Percentiles rank a stretch among this genome's conserved stretches.
Conservation (phyloP, 2,797 vertebrate genomes). For the Mormyrus hasselquistii region DNA sequence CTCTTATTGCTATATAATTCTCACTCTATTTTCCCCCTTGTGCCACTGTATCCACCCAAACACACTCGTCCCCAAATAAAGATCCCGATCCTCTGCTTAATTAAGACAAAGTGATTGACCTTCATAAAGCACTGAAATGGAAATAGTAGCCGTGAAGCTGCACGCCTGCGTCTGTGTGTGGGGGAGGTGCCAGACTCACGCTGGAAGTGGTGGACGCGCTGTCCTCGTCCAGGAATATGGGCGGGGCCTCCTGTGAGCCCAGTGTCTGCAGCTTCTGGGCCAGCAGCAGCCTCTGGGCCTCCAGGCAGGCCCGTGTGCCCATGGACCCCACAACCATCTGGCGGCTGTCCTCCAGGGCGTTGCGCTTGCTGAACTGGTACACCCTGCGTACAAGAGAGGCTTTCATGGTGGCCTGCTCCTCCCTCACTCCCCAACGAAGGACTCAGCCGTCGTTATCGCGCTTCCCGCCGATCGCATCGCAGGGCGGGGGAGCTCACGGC, state of each 20-base stretch:
- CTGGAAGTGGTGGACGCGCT: constrained; percentile 53
- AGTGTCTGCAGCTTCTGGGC: constrained; percentile 67
- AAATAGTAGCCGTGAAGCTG: neutral
- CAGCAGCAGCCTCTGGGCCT: constrained; percentile 72
- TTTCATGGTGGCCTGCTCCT: neutral
- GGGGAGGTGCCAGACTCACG: constrained; percentile 52
- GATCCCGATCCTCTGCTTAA: neutral
- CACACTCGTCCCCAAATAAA: neutral
- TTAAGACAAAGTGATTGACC: neutral
- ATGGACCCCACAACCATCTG: constrained; percentile 73
- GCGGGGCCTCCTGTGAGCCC: constrained; percentile 61
- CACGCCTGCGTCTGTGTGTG: neutral
- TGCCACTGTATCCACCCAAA: neutral
- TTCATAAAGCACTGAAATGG: neutral
- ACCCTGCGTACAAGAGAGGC: constrained; percentile 57
- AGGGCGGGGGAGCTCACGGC: neutral
- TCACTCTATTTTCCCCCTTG: neutral
- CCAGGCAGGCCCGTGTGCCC: constrained; percentile 73
- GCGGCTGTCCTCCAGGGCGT: constrained; percentile 72
- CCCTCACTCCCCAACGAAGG: neutral
- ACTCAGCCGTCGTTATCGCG: neutral
- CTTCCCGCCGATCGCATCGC: neutral
- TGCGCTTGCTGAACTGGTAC: constrained; percentile 77
- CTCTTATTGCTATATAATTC: neutral
- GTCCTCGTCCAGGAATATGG: constrained; percentile 65